phyloP scores from a whole-genome alignment of 2,797 vertebrate species.

The Smutsia gigantea region DNA sequence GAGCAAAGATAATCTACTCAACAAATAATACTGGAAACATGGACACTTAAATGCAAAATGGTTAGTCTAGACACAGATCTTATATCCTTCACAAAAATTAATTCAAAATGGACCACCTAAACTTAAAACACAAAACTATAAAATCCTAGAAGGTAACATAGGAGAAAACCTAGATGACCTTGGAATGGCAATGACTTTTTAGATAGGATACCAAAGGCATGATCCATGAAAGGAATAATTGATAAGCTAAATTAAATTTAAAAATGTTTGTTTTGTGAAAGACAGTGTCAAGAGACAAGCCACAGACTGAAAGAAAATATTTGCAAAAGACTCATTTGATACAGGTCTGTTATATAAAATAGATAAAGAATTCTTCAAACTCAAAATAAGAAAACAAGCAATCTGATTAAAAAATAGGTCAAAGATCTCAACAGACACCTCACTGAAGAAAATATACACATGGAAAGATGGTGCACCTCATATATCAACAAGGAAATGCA shows the following conservation, averaged over 20 bases:
- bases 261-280: neutral
- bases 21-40: neutral
- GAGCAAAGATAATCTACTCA: neutral
- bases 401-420: neutral
- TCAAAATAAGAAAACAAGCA: neutral
- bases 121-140: neutral
- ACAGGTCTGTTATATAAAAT: neutral
- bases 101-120: neutral
- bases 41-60: neutral
- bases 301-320: neutral
- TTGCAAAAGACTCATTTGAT: neutral
- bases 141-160: neutral
- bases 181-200: neutral
- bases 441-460: neutral
- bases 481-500: neutral
- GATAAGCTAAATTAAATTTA: neutral
- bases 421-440: neutral
- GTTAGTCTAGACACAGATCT: neutral
- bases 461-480: neutral
- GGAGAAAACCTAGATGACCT: neutral
- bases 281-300: neutral
- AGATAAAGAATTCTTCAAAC: neutral
- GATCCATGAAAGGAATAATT: neutral
- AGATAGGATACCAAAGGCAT: neutral
- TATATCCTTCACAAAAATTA: no score